These are phyloP conservation scores for Nysson spinosus DNA, from an alignment of 2,888 invertebrate genomes.

Conservation along the genomic window DNA sequence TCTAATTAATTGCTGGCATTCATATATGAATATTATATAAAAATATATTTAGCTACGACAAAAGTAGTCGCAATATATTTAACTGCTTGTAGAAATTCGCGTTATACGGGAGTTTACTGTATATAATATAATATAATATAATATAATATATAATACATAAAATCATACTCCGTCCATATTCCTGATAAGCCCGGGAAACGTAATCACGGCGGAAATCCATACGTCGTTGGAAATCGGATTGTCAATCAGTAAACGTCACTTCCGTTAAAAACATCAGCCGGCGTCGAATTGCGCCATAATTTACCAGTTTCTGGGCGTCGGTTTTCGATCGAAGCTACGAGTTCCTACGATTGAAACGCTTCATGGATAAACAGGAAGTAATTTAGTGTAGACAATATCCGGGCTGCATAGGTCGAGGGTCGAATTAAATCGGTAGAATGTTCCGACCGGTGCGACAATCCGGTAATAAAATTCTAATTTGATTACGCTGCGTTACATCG, in stretches of 20 bases:
- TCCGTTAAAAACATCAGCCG: conserved; percentile 29
- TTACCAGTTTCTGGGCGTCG: conserved; percentile 26
- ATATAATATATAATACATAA: neutral
- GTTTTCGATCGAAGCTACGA: conserved; percentile 36
- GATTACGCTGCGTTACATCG: no score
- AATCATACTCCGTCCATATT: conserved; percentile 1
- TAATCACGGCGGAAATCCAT: conserved; percentile 31
- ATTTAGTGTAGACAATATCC: conserved; percentile 53
- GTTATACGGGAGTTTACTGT: no score
- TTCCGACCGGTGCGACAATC: neutral
- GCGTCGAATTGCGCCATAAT: conserved; percentile 9
- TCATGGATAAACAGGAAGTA: conserved; percentile 42
- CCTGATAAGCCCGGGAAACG: conserved; percentile 20
- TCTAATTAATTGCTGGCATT: no score
- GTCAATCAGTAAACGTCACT: conserved; percentile 38
- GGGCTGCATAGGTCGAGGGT: conserved; percentile 13
- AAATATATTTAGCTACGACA: no score
- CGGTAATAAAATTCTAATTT: neutral
- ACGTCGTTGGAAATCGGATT: conserved; percentile 26
- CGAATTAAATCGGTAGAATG: conserved; percentile 40
- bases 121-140: no score
- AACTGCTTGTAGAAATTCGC: no score
- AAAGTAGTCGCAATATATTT: no score
- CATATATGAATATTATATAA: no score
- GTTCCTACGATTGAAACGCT: conserved; percentile 19